A percentile compares a stretch with the other conserved stretches of the same genome.
Conservation (phyloP, 2,888 invertebrate genomes). For the Alviniconcha strummeri region DNA sequence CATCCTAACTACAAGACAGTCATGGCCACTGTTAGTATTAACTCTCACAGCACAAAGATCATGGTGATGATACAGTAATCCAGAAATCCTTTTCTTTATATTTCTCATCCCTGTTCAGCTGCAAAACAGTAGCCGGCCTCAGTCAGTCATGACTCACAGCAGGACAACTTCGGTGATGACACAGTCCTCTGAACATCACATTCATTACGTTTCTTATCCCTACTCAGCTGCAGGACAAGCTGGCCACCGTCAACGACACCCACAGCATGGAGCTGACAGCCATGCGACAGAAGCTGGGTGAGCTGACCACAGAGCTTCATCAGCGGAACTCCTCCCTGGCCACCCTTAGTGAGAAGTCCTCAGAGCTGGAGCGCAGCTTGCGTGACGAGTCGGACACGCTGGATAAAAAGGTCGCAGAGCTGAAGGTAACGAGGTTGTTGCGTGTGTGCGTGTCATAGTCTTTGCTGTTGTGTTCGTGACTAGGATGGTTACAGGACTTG, state of each 20-base stretch:
- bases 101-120: no score
- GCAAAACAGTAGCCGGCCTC: no score
- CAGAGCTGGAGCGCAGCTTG: slow-evolving; percentile 52
- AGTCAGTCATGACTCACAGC: no score
- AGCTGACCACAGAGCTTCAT: slow-evolving; percentile 58
- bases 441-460: background rate
- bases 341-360: slow-evolving; percentile 51
- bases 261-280: slow-evolving; percentile 55
- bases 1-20: no score
- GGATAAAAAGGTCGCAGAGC: slow-evolving; percentile 57
- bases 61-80: no score
- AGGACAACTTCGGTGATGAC: no score
- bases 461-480: background rate
- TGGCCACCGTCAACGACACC: slow-evolving; percentile 45
- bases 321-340: slow-evolving; percentile 48
- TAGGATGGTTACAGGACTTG: background rate
- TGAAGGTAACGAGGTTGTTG: slow-evolving; percentile 50
- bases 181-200: no score
- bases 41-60: no score
- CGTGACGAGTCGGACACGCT: slow-evolving; percentile 49
- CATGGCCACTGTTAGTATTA: no score
- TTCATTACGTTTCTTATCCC: background rate
- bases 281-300: slow-evolving; percentile 54
- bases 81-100: no score
- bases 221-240: slow-evolving; percentile 46